Evolutionary conservation across 2,797 vertebrate species (phyloP).

Genomic region (Chelmon rostratus): DNA sequence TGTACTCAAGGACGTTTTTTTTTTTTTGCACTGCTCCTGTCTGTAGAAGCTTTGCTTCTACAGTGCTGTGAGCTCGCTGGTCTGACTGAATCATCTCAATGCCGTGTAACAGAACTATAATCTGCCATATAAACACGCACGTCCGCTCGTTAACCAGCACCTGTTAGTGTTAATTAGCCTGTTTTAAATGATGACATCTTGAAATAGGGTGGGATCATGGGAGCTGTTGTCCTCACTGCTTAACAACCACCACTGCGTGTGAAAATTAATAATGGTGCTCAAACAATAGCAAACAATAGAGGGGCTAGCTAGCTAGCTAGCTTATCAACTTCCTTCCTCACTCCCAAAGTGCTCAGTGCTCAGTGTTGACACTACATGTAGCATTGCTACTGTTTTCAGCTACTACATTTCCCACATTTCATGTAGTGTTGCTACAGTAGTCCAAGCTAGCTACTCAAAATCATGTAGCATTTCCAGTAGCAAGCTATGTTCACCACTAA

Average conservation of each 20-base stretch:
- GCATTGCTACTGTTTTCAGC: neutral
- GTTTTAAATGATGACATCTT: too few relatives aligned
- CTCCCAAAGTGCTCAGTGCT: too few relatives aligned
- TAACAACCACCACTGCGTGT: too few relatives aligned
- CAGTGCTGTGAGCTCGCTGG: neutral
- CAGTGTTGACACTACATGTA: neutral
- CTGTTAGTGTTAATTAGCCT: conserved; percentile 6
- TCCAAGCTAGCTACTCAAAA: neutral
- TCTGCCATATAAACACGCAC: neutral
- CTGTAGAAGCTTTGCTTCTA: neutral
- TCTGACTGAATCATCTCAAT: conserved; percentile 8
- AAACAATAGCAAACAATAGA: too few relatives aligned
- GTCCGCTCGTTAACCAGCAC: neutral
- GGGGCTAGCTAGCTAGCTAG: too few relatives aligned
- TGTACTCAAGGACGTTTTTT: too few relatives aligned
- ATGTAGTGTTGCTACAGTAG: neutral
- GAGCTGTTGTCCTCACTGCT: too few relatives aligned
- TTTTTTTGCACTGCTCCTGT: neutral
- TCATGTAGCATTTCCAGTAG: neutral
- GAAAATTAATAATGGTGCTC: too few relatives aligned
- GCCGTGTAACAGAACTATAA: conserved; percentile 13
- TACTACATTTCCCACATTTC: neutral
- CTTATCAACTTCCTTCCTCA: too few relatives aligned
- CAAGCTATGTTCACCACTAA: too few relatives aligned
- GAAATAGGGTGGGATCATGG: too few relatives aligned